Evolutionary conservation across 2,113 vertebrate species (phyloP).

Genomic region (Tragelaphus scriptus): DNA sequence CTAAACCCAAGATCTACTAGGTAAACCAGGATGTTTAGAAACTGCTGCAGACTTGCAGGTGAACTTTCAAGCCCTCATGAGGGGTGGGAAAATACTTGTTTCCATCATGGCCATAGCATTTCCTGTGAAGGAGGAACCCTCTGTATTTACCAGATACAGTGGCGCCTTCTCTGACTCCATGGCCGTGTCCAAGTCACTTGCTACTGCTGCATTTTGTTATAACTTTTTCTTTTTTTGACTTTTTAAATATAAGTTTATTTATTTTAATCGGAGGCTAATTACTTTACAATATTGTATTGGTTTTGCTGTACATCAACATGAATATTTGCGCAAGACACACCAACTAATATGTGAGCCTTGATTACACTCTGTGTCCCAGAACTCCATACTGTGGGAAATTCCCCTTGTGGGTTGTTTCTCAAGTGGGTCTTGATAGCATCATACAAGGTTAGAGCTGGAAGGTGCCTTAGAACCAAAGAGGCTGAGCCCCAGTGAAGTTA

Average conservation of each 20-base stretch:
- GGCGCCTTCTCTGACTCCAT: not conserved
- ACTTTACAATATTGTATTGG: no score
- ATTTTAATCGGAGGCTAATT: no score
- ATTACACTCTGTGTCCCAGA: not conserved
- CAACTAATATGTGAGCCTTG: not conserved
- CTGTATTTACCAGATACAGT: not conserved
- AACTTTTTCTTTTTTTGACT: not conserved
- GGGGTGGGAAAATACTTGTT: not conserved
- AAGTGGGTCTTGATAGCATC: not conserved
- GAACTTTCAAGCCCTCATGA: not conserved
- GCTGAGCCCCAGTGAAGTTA: not conserved
- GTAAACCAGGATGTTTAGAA: slow-evolving; percentile 27
- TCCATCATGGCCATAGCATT: not conserved
- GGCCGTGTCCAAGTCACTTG: not conserved
- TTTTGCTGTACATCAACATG: no score
- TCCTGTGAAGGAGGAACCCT: not conserved
- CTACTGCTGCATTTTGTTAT: slow-evolving; percentile 6
- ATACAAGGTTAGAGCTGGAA: slow-evolving; percentile 8
- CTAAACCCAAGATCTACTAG: slow-evolving; percentile 27
- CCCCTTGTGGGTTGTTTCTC: not conserved
- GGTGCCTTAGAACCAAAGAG: not conserved
- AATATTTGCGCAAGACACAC: not conserved
- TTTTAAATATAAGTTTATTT: no score
- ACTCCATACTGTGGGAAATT: not conserved
- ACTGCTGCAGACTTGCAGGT: not conserved